Conservation (phyloP, 37 sponge, comb jelly and placozoan species). For the Bolinopsis microptera region DNA sequence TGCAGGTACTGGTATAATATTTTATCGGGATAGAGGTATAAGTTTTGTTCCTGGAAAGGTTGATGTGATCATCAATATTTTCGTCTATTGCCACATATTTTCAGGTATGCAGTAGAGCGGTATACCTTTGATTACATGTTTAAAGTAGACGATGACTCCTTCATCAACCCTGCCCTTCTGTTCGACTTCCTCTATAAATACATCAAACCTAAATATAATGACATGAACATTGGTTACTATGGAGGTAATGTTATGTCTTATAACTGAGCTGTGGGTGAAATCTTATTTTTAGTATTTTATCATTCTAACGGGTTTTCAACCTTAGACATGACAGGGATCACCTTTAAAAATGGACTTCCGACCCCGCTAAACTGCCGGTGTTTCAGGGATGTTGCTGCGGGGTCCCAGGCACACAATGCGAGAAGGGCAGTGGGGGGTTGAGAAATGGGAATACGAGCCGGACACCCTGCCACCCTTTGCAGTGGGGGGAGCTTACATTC, state of each 20-base stretch:
- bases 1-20: too few relatives aligned
- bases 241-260: conserved; percentile 22
- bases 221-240: conserved; percentile 14
- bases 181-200: conserved; percentile 57
- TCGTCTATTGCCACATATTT: background rate
- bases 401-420: conserved; percentile 20
- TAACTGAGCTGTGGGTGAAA: too few relatives aligned
- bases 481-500: conserved; percentile 36
- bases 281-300: too few relatives aligned
- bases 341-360: too few relatives aligned
- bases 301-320: too few relatives aligned
- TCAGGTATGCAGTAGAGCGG: conserved; percentile 61
- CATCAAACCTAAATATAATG: conserved; percentile 50
- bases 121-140: conserved; percentile 38
- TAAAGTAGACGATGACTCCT: conserved; percentile 59
- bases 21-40: too few relatives aligned
- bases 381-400: background rate
- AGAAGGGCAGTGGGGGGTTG: conserved; percentile 29
- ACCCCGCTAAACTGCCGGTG: background rate
- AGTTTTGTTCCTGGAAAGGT: background rate
- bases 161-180: conserved; percentile 11
- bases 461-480: background rate
- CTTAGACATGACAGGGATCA: too few relatives aligned
- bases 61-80: background rate
- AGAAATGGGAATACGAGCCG: conserved; percentile 10